Evolutionary conservation across 2,113 vertebrate species (phyloP).

Genomic region (Erpornis zantholeuca): DNA sequence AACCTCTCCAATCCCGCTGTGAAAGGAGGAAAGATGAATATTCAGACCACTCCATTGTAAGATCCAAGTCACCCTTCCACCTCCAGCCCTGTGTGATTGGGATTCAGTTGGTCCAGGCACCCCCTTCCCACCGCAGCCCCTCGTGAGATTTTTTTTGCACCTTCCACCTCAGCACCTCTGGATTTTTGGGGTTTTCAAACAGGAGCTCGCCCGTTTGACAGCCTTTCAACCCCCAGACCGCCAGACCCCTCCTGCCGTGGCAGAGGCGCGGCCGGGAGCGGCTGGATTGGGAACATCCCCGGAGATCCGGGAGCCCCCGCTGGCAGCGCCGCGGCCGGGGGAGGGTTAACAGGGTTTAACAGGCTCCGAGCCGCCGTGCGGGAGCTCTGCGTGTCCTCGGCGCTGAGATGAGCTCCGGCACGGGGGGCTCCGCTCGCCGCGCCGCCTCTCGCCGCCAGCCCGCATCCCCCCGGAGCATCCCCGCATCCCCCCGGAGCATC

Average conservation of each 20-base stretch:
- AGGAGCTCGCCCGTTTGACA: accelerated
- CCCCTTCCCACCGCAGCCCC: neutral
- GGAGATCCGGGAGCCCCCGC: neutral
- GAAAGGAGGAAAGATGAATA: neutral
- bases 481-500: neutral
- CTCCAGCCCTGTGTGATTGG: neutral
- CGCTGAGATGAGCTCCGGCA: neutral
- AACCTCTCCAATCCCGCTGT: neutral
- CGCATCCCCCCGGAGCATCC: neutral
- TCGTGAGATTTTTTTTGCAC: neutral
- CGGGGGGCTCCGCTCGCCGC: neutral
- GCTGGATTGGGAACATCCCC: neutral
- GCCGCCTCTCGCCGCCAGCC: neutral
- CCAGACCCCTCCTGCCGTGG: neutral
- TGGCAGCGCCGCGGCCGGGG: neutral
- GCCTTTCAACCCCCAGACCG: neutral
- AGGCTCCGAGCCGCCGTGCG: neutral
- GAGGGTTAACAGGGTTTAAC: constrained; percentile 21
- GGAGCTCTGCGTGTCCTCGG: neutral
- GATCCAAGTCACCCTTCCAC: neutral
- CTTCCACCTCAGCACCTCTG: neutral
- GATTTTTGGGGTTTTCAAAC: accelerated
- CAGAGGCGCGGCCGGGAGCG: neutral
- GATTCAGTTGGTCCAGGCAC: neutral
- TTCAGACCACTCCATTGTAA: too few relatives aligned